phyloP scores from a whole-genome alignment of 2,888 invertebrate genomes.

The Drosophila aldrichi region DNA sequence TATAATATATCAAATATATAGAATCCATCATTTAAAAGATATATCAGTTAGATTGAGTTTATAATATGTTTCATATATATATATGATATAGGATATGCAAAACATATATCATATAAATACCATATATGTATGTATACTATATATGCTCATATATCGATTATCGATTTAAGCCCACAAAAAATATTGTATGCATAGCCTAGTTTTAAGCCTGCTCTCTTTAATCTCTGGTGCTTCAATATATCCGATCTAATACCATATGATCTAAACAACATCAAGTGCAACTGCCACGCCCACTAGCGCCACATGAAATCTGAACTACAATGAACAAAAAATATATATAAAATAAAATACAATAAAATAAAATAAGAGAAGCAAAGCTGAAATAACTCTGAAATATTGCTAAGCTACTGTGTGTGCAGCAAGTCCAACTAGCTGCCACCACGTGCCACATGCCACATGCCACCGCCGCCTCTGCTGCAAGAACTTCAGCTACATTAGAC shows the following conservation, averaged over 20 bases:
- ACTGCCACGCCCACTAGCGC: slow-evolving; percentile 9
- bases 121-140: background rate
- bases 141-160: background rate
- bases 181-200: background rate
- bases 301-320: slow-evolving; percentile 22
- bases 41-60: too few relatives aligned
- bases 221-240: background rate
- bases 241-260: background rate
- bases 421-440: slow-evolving; percentile 3
- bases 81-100: background rate
- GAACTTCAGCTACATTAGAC: slow-evolving; percentile 72
- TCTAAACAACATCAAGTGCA: slow-evolving; percentile 22
- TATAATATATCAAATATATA: too few relatives aligned
- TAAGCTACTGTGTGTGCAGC: slow-evolving; percentile 22
- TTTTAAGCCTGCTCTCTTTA: background rate
- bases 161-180: background rate
- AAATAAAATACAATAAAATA: slow-evolving; percentile 3
- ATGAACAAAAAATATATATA: background rate
- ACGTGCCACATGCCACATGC: background rate
- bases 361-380: slow-evolving; percentile 17
- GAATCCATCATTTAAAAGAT: too few relatives aligned
- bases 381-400: slow-evolving; percentile 51
- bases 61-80: background rate
- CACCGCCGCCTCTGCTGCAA: slow-evolving; percentile 22
- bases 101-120: background rate